Evolutionary conservation across 64 coral and sea anemone species (phyloP).

Genomic region (Trachythela sp.): DNA sequence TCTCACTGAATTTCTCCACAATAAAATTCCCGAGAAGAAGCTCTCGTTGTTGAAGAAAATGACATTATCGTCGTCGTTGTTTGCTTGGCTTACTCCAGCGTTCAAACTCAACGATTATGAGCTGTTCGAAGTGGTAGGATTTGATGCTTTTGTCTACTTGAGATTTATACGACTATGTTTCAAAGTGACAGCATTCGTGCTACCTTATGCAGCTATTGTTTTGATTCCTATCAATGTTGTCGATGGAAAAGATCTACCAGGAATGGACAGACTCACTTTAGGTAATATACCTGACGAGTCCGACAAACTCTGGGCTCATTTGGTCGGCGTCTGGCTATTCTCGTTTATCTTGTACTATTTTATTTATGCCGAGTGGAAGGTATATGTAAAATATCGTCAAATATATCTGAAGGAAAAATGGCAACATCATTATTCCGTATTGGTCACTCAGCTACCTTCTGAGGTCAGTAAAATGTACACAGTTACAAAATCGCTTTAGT

Average conservation of each 20-base stretch:
- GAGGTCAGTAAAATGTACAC: constrained; percentile 34
- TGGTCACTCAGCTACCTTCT: constrained; percentile 81
- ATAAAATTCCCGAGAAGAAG: constrained; percentile 60
- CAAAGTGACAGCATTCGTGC: constrained; percentile 65
- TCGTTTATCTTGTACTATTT: constrained; percentile 74
- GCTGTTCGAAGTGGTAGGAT: constrained; percentile 70
- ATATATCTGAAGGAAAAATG: constrained; percentile 60
- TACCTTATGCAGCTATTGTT: constrained; percentile 81
- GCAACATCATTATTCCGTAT: constrained; percentile 69
- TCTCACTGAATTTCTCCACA: constrained; percentile 41
- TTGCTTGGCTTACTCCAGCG: constrained; percentile 83
- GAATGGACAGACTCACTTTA: constrained; percentile 59
- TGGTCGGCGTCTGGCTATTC: constrained; percentile 72
- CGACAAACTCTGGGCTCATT: constrained; percentile 79
- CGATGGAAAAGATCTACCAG: constrained; percentile 48
- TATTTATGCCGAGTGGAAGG: constrained; percentile 78
- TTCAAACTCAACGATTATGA: constrained; percentile 77
- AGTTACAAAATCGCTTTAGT: too few relatives aligned
- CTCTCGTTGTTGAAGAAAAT: constrained; percentile 33
- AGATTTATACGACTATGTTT: constrained; percentile 84
- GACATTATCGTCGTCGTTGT: constrained; percentile 38
- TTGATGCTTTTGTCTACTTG: constrained; percentile 80
- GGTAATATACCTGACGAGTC: constrained; percentile 55
- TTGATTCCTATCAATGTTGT: constrained; percentile 74
- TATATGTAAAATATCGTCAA: constrained; percentile 70